Evolutionary conservation across 2,888 invertebrate genomes (phyloP).

Genomic region (Phaonia tiefii): DNA sequence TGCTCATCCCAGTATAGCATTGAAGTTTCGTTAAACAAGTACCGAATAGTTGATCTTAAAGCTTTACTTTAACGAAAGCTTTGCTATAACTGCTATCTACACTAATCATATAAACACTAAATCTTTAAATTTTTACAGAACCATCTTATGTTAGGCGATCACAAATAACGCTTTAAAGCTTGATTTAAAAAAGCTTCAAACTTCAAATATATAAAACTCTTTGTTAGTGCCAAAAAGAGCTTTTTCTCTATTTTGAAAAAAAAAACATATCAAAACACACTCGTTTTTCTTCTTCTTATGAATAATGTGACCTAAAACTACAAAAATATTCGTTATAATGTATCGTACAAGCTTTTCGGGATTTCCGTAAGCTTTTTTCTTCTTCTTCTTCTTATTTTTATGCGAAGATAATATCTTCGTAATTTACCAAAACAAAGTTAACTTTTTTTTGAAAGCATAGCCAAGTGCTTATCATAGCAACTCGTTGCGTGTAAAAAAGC

Average conservation of each 20-base stretch:
- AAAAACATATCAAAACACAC: constrained; percentile 3
- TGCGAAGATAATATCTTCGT: neutral
- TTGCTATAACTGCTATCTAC: too few relatives aligned
- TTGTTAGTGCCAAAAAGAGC: neutral
- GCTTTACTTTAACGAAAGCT: too few relatives aligned
- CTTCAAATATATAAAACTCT: neutral
- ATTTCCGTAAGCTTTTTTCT: constrained; percentile 36
- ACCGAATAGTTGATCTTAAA: too few relatives aligned
- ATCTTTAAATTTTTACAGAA: too few relatives aligned
- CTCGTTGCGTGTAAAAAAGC: constrained; percentile 76
- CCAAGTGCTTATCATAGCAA: constrained; percentile 70
- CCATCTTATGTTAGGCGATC: too few relatives aligned
- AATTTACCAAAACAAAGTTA: neutral
- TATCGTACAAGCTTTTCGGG: neutral
- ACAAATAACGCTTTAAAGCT: too few relatives aligned
- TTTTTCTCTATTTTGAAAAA: neutral
- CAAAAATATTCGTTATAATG: neutral
- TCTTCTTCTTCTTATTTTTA: neutral
- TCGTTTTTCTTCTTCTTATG: too few relatives aligned
- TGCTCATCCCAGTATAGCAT: too few relatives aligned
- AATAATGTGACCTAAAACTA: neutral
- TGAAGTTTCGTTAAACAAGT: too few relatives aligned
- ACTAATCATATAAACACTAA: too few relatives aligned
- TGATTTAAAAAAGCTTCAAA: neutral
- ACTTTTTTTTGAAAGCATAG: neutral